These are phyloP conservation scores for Philaethria dido DNA, from an alignment of 2,888 invertebrate species.

Conservation along the genomic window DNA sequence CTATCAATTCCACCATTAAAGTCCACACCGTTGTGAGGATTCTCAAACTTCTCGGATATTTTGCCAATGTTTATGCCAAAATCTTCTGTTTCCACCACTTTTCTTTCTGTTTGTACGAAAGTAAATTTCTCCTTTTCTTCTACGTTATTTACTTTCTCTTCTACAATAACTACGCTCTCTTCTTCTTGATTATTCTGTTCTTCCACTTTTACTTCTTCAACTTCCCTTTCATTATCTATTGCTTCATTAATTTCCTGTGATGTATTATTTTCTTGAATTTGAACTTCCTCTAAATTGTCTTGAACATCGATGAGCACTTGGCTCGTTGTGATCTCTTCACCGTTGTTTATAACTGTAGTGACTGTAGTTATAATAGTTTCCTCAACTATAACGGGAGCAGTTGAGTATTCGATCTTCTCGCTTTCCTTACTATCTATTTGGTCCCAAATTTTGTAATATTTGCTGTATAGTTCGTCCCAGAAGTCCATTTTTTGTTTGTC, in stretches of 20 bases:
- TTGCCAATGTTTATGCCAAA: conserved; percentile 39
- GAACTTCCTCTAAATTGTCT: conserved; percentile 16
- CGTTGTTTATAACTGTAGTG: conserved; percentile 22
- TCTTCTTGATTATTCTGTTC: not conserved
- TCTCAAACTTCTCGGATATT: conserved; percentile 38
- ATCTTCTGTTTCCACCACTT: conserved; percentile 27
- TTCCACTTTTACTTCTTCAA: not conserved
- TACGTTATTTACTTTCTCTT: conserved; percentile 17
- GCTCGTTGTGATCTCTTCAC: conserved; percentile 26
- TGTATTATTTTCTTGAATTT: conserved; percentile 18
- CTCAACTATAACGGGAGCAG: conserved; percentile 42
- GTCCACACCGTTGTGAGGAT: conserved; percentile 47
- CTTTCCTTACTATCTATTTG: conserved; percentile 52
- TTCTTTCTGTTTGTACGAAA: conserved; percentile 48
- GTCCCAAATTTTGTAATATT: conserved; percentile 72
- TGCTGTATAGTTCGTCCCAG: conserved; percentile 71
- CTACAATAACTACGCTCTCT: not conserved
- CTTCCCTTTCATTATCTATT: conserved; percentile 32
- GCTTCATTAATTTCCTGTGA: conserved; percentile 18
- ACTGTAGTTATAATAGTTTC: conserved; percentile 45
- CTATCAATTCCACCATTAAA: conserved; percentile 56
- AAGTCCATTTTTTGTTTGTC: conserved; percentile 73
- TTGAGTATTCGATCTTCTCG: conserved; percentile 35
- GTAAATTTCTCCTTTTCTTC: conserved; percentile 44
- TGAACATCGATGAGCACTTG: conserved; percentile 33